These are phyloP conservation scores for Strigamia transsilvanica DNA, from an alignment of 2,888 invertebrate genomes.

Conservation along the genomic window DNA sequence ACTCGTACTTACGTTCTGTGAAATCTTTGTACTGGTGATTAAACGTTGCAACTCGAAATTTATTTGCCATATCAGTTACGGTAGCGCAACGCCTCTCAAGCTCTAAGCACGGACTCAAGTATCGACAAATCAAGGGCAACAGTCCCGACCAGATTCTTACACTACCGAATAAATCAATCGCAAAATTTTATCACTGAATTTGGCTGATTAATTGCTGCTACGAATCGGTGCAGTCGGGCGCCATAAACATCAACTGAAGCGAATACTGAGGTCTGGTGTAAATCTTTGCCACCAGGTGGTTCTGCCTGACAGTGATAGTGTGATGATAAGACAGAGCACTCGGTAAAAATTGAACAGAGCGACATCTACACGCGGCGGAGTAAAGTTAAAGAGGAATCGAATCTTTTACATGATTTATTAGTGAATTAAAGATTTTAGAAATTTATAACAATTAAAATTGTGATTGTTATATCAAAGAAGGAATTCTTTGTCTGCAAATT, in stretches of 20 bases:
- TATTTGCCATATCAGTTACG: background rate
- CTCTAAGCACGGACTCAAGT: too few species aligned
- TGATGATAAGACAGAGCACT: too few species aligned
- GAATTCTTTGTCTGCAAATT: background rate
- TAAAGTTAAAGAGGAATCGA: too few species aligned
- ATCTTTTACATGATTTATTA: background rate
- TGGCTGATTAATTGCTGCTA: conserved; percentile 2
- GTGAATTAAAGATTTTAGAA: background rate
- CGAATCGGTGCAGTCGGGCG: background rate
- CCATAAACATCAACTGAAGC: background rate
- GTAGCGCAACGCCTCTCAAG: too few species aligned
- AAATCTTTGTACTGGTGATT: background rate
- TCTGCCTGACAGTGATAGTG: background rate
- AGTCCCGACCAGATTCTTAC: too few species aligned
- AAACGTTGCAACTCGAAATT: background rate
- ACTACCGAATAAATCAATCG: background rate
- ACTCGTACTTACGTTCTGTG: background rate
- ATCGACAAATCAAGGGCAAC: background rate
- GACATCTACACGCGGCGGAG: too few species aligned
- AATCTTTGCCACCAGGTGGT: background rate
- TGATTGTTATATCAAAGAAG: background rate
- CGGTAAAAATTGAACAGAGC: too few species aligned
- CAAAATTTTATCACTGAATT: background rate
- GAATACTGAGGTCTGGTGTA: background rate
- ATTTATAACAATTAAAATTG: background rate